These are phyloP conservation scores for Drosophila yakuba DNA, from an alignment of 1,140 invertebrate species.

Conservation along the genomic window DNA sequence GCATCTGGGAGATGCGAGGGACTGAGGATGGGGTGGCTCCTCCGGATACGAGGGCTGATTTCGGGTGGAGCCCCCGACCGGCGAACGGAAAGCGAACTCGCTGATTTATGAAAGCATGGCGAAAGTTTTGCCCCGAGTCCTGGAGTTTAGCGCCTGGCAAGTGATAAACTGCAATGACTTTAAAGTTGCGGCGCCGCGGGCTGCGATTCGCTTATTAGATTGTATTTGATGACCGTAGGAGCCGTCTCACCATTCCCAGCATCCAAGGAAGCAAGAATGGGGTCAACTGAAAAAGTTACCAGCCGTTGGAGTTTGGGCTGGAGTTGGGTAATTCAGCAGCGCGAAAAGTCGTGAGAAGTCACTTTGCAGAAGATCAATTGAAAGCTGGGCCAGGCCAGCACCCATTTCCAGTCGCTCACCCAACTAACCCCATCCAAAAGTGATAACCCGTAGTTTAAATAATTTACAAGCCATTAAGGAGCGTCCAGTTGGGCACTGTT, in stretches of 20 bases:
- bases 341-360: background rate
- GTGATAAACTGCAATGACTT: slow-evolving; percentile 71
- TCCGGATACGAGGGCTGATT: background rate
- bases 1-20: slow-evolving; percentile 1
- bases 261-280: background rate
- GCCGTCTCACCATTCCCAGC: background rate
- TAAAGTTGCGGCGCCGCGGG: slow-evolving; percentile 30
- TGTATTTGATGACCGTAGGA: slow-evolving; percentile 44
- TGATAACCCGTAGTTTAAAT: slow-evolving; percentile 17
- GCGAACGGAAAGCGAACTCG: slow-evolving; percentile 36
- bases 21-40: background rate
- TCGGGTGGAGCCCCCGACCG: background rate
- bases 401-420: too few species aligned
- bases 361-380: background rate
- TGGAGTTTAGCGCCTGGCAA: slow-evolving; percentile 73
- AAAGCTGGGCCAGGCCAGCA: background rate
- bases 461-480: slow-evolving; percentile 36
- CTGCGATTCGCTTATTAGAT: slow-evolving; percentile 49
- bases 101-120: slow-evolving; percentile 72
- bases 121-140: slow-evolving; percentile 63
- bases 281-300: background rate
- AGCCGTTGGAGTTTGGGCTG: too few species aligned
- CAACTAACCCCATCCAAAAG: background rate
- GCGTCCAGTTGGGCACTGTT: slow-evolving; percentile 7
- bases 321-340: background rate